Base-by-base conservation (phyloP, 2,888 invertebrate species). In the Leptodirus hochenwartii region DNA sequence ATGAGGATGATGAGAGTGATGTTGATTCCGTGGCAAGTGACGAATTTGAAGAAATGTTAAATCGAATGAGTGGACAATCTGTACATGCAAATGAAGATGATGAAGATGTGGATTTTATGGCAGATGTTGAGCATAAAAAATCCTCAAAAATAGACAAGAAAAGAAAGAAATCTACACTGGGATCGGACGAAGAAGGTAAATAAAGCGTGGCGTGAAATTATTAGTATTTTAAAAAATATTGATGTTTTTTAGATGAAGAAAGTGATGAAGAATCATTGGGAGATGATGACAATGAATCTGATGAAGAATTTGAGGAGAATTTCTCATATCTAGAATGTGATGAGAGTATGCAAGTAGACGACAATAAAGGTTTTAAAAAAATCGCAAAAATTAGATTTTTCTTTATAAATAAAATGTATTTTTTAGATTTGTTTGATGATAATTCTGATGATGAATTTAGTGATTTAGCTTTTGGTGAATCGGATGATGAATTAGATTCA, bases 1-100 rank as follows among this genome's bases (percentile, higher is more conserved):
- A 55, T 0, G 55, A 57, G 4, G 69, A 68, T 4, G 66, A 71
- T 17, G 65, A 64, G 26, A 65, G 65, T 39, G 72, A 71, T 40
- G 53, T 61, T 0, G 78, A 72, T 23, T 80, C 81, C 25, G 75
- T 88, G 6, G 69, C 66, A 37, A 77, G 77, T 45, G 75, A 75
- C 25, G 81, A 81, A 51, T 80, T 80, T 47, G 73, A 81, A 39
- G 62, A 67, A 31, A 69, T 75, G 47, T 53, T 81, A 20, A 64
- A 67, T 39, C 58, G 54, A 27, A 54, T 68, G 47, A 58, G 62
- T 0, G 64, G 65, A 9, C 20, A 8, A 15, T 30, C 25, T 17
- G 29, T 27, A 34, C 38, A 34, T 9, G 38, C 40, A 17, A 50
- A 54, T 4, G 37, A 42, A 15, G 53, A 56, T 39, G 56, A 55